phyloP scores from a whole-genome alignment of 2,797 vertebrate species.

The Syngnathus acus region DNA sequence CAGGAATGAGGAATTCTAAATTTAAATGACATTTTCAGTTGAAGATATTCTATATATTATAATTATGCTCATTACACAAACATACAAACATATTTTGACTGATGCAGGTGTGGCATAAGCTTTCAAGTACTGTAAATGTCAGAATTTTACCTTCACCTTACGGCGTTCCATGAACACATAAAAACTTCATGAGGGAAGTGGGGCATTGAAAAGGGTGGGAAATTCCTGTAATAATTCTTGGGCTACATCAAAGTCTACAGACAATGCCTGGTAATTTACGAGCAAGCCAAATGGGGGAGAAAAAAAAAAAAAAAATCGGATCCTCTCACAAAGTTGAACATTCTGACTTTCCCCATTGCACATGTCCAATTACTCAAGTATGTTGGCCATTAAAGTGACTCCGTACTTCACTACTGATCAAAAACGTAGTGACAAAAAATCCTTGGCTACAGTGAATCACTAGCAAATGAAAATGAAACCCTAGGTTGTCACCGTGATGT shows the following conservation, averaged over 20 bases:
- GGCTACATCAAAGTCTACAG: not conserved
- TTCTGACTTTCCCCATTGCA: not conserved
- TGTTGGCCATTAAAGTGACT: not conserved
- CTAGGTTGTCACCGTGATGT: conserved; percentile 18
- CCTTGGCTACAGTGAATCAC: not conserved
- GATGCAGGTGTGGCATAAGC: not conserved
- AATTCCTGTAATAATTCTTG: not conserved
- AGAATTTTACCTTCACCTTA: not conserved
- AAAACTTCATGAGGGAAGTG: not conserved
- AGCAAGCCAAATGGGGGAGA: not conserved
- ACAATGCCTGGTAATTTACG: not conserved
- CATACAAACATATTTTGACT: not conserved
- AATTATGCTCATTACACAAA: not conserved
- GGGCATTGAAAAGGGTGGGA: not conserved
- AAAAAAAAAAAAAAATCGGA: not conserved
- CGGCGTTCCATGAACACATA: not conserved
- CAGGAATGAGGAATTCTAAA: too few relatives aligned
- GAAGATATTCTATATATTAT: not conserved
- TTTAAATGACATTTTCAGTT: too few relatives aligned
- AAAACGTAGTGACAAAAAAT: not conserved
- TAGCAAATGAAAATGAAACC: conserved; percentile 4
- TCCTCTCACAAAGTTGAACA: not conserved
- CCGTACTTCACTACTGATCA: not conserved
- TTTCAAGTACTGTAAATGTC: not conserved
- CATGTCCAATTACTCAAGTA: not conserved